These are phyloP conservation scores for Aspidiotus rigidus DNA, from an alignment of 2,888 invertebrate species.

Conservation along the genomic window DNA sequence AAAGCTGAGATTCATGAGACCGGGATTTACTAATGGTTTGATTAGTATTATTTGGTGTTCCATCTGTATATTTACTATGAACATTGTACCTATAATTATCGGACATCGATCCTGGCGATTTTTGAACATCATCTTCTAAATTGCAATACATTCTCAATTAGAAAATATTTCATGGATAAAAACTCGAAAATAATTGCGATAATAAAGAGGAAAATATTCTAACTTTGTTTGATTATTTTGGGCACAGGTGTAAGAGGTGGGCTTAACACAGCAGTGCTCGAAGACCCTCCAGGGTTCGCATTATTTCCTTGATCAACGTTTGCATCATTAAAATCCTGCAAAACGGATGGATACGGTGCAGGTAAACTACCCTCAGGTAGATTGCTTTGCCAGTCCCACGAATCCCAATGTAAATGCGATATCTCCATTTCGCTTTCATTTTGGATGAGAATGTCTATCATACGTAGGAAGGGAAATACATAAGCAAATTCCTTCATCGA, in stretches of 20 bases:
- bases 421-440: conserved; percentile 42
- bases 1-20: conserved; percentile 83
- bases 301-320: conserved; percentile 17
- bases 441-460: conserved; percentile 29
- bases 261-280: conserved; percentile 16
- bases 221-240: conserved; percentile 1
- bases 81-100: conserved; percentile 22
- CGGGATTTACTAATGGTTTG: conserved; percentile 76
- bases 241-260: conserved; percentile 28
- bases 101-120: conserved; percentile 29
- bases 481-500: too few relatives aligned
- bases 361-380: conserved; percentile 24
- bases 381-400: conserved; percentile 63
- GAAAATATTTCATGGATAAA: neutral
- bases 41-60: conserved; percentile 44
- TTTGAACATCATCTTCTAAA: conserved; percentile 24
- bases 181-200: neutral
- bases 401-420: conserved; percentile 76
- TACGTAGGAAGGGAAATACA: too few relatives aligned
- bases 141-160: neutral
- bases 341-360: neutral
- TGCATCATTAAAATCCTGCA: conserved; percentile 39
- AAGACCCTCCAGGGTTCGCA: conserved; percentile 13
- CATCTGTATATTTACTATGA: conserved; percentile 39
- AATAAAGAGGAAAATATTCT: neutral